phyloP scores from a whole-genome alignment of 2,113 vertebrate genomes.

The Myrmecobius fasciatus region DNA sequence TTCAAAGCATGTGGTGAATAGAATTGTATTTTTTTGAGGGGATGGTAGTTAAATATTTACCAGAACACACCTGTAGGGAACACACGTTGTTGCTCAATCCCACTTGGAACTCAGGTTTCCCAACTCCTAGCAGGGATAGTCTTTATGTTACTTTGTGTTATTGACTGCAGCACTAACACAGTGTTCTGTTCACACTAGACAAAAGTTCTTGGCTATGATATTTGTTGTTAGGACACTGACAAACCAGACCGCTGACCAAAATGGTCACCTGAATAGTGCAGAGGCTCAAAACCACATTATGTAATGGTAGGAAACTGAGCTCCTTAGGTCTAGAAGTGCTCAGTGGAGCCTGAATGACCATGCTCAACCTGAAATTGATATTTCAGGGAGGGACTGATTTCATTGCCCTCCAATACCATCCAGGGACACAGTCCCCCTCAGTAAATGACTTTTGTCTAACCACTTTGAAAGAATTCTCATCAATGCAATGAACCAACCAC shows the following conservation, averaged over 20 bases:
- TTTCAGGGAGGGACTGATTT: background rate
- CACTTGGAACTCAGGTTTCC: background rate
- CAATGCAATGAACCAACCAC: background rate
- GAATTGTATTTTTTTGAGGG: background rate
- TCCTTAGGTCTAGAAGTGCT: background rate
- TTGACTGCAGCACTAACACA: background rate
- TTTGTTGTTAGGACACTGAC: background rate
- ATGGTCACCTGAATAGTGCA: background rate
- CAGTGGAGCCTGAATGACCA: background rate
- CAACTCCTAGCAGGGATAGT: background rate
- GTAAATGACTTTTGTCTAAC: background rate
- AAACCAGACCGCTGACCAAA: background rate
- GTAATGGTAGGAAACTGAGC: background rate
- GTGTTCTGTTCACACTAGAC: background rate
- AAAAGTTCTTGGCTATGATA: background rate
- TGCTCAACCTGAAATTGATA: background rate
- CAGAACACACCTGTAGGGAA: background rate
- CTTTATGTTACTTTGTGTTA: background rate
- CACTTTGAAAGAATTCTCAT: background rate
- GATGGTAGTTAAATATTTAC: background rate
- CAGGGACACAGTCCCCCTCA: background rate
- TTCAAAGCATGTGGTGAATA: background rate
- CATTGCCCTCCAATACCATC: background rate
- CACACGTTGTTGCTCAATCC: background rate
- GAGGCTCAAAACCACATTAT: background rate